These are phyloP conservation scores for Branchipolynoe longqiensis DNA, from an alignment of 2,888 invertebrate genomes.

Conservation along the genomic window DNA sequence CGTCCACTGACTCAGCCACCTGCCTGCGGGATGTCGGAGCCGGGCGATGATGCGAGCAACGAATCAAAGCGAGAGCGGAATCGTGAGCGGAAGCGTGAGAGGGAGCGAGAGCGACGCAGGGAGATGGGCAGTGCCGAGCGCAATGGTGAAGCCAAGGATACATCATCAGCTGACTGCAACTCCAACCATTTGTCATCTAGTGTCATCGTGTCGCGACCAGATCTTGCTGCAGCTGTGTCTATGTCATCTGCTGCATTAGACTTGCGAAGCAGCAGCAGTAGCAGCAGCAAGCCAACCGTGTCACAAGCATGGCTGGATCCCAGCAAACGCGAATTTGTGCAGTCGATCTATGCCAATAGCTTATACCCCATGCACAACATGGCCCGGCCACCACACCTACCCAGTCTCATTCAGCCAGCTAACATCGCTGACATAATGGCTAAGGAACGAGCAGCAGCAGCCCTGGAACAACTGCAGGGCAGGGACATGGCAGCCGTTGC, in stretches of 20 bases:
- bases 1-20: conserved; percentile 7
- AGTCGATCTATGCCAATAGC: conserved; percentile 20
- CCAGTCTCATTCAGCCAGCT: conserved; percentile 29
- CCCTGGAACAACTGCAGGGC: conserved; percentile 36
- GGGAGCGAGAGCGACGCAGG: conserved; percentile 36
- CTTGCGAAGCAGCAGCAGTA: conserved; percentile 15
- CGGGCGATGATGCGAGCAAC: conserved; percentile 42
- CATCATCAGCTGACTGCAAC: conserved; percentile 51
- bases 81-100: conserved; percentile 24
- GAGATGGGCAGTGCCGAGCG: conserved; percentile 47
- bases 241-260: conserved; percentile 36
- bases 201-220: conserved; percentile 56
- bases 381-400: conserved; percentile 30
- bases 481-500: conserved; percentile 7
- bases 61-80: conserved; percentile 45
- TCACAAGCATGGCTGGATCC: conserved; percentile 43
- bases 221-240: conserved; percentile 20
- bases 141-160: conserved; percentile 48
- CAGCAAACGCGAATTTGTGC: conserved; percentile 23
- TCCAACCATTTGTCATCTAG: conserved; percentile 56
- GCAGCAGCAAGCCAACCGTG: conserved; percentile 11
- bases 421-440: conserved; percentile 32
- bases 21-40: conserved; percentile 42
- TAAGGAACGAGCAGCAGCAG: conserved; percentile 11
- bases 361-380: conserved; percentile 50